A percentile compares a stretch with the other conserved stretches of the same genome.
phyloP scores from a whole-genome alignment of 1,140 invertebrate species.

The Rhagoletis pomonella region DNA sequence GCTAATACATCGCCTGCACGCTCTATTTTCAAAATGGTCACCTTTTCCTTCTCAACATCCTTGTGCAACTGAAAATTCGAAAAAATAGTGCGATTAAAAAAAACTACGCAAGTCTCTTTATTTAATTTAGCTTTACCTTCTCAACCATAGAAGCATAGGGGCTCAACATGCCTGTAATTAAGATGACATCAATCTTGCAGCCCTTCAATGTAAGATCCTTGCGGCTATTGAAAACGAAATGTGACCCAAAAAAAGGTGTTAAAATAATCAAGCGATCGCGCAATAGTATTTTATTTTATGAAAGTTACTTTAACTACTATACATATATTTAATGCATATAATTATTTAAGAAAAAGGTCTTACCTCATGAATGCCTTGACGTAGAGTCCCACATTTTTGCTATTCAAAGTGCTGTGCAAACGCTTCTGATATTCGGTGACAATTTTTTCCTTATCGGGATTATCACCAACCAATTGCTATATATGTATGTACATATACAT shows the following conservation, averaged over 20 bases:
- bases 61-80: constrained; percentile 76
- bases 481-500: background rate
- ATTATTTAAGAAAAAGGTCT: constrained; percentile 26
- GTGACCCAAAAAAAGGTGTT: no score
- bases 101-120: background rate
- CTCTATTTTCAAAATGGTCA: constrained; percentile 88
- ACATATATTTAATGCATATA: background rate
- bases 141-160: constrained; percentile 86
- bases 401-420: constrained; percentile 87
- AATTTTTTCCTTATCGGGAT: constrained; percentile 83
- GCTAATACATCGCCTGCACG: constrained; percentile 86
- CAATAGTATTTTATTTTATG: no score
- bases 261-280: no score
- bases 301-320: no score
- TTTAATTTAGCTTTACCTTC: constrained; percentile 70
- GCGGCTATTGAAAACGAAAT: constrained; percentile 75
- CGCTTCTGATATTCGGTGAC: constrained; percentile 86
- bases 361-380: constrained; percentile 89
- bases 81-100: background rate
- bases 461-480: constrained; percentile 74
- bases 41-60: constrained; percentile 86
- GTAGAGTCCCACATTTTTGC: constrained; percentile 88
- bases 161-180: constrained; percentile 87
- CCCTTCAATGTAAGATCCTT: constrained; percentile 83
- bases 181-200: constrained; percentile 84